These are phyloP conservation scores for Tupaia chinensis DNA, from an alignment of 2,113 vertebrate species.

Conservation along the genomic window DNA sequence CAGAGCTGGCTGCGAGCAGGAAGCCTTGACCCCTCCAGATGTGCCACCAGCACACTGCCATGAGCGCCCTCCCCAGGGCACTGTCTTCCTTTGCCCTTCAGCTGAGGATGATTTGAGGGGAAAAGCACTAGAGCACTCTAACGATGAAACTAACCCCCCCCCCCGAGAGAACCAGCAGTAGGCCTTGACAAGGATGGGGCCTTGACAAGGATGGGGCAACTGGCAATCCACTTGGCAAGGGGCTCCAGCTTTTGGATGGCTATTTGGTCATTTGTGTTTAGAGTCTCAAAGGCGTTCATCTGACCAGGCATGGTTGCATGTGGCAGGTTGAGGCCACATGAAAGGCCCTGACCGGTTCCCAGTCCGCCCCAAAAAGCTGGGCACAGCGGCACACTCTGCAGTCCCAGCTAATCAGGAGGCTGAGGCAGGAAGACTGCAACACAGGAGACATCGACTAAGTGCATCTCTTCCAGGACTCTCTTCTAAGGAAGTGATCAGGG, in stretches of 20 bases:
- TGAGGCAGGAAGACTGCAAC: too few species aligned
- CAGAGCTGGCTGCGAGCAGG: neutral
- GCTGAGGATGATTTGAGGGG: neutral
- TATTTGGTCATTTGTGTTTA: neutral
- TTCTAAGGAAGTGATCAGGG: neutral
- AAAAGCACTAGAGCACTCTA: neutral
- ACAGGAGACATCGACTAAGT: too few species aligned
- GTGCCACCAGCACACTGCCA: neutral
- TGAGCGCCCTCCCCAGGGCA: too few species aligned
- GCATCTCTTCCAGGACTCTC: neutral
- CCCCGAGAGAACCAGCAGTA: neutral
- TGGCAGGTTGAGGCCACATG: too few species aligned
- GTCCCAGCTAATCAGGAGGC: too few species aligned
- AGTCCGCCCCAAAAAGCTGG: too few species aligned
- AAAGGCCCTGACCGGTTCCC: too few species aligned
- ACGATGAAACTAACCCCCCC: neutral
- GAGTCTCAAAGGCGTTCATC: neutral
- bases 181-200: too few species aligned
- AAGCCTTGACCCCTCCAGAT: rapidly evolving
- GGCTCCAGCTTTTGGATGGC: rapidly evolving
- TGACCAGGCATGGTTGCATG: too few species aligned
- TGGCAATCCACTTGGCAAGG: rapidly evolving
- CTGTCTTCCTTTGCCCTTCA: neutral
- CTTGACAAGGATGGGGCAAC: rapidly evolving
- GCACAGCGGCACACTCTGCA: too few species aligned